phyloP scores from a whole-genome alignment of 2,888 invertebrate species.

The Hofmannophila pseudospretella region DNA sequence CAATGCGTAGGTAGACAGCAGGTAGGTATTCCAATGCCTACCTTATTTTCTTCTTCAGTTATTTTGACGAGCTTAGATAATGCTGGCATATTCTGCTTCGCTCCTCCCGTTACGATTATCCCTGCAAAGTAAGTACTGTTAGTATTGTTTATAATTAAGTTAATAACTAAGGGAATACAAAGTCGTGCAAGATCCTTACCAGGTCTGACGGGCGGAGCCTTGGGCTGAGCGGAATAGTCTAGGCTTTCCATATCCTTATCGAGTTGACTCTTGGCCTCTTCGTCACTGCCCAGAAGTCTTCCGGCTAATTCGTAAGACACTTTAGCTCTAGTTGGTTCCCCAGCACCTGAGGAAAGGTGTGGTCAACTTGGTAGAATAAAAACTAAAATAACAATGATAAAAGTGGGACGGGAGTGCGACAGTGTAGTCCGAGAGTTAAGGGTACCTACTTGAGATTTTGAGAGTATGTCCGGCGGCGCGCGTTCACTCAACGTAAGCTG shows the following conservation, averaged over 20 bases:
- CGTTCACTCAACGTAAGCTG: too few species aligned
- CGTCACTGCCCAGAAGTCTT: slow-evolving; percentile 72
- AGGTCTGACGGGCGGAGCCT: slow-evolving; percentile 26
- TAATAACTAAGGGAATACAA: too few species aligned
- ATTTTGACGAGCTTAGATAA: slow-evolving; percentile 80
- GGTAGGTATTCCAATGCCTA: slow-evolving; percentile 19
- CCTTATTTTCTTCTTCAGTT: slow-evolving; percentile 75
- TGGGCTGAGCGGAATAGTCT: slow-evolving; percentile 33
- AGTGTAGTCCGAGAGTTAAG: too few species aligned
- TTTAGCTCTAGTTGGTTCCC: slow-evolving; percentile 79
- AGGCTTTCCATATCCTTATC: slow-evolving; percentile 55
- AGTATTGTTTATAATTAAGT: too few species aligned
- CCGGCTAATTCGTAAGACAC: slow-evolving; percentile 81
- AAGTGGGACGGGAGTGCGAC: too few species aligned
- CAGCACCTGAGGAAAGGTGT: slow-evolving; percentile 59
- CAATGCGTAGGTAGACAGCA: too few species aligned
- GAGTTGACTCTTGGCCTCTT: slow-evolving; percentile 50
- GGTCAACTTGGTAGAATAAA: too few species aligned
- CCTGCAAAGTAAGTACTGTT: slow-evolving; percentile 35
- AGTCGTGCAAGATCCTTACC: slow-evolving; percentile 21
- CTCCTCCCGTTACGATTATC: slow-evolving; percentile 63
- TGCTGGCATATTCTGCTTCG: slow-evolving; percentile 71
- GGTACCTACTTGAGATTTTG: too few species aligned
- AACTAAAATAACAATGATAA: too few species aligned
- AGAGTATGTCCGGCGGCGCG: too few species aligned